Percentiles rank a stretch among this genome's conserved stretches.
Conservation (phyloP, 1,140 invertebrate genomes). For the Paralvinella palmiformis region DNA sequence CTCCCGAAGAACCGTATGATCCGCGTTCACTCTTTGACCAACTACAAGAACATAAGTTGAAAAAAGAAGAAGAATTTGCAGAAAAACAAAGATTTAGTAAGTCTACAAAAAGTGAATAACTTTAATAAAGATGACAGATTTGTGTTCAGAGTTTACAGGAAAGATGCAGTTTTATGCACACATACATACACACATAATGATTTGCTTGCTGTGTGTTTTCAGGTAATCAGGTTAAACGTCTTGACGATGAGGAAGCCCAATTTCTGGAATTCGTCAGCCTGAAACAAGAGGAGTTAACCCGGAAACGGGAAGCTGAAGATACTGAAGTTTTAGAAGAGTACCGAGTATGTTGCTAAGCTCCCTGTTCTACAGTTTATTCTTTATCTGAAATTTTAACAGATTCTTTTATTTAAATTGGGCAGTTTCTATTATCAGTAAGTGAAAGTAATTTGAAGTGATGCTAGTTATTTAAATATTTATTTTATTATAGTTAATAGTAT, state of each 20-base stretch:
- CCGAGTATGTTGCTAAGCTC: constrained; percentile 48
- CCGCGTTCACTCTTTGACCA: constrained; percentile 77
- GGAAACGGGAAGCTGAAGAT: constrained; percentile 36
- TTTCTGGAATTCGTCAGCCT: constrained; percentile 82
- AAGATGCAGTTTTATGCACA: neutral
- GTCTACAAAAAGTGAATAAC: constrained; percentile 60
- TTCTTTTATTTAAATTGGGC: no score
- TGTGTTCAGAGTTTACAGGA: neutral
- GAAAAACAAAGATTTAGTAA: constrained; percentile 88
- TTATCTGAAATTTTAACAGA: neutral
- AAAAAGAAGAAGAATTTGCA: constrained; percentile 87
- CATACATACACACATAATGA: neutral
- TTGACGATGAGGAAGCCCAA: constrained; percentile 91
- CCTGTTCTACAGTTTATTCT: neutral
- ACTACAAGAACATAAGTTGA: constrained; percentile 83
- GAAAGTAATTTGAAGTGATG: no score
- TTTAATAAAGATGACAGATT: constrained; percentile 18
- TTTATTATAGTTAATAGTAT: no score
- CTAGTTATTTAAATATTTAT: no score
- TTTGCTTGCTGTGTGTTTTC: neutral
- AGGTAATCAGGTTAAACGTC: constrained; percentile 88
- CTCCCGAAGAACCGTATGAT: constrained; percentile 73
- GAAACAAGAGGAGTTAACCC: constrained; percentile 52
- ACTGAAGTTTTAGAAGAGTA: constrained; percentile 10
- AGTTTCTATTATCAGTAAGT: no score